These are phyloP conservation scores for Oncorhynchus clarkii DNA, from an alignment of 2,113 vertebrate species.

Conservation along the genomic window DNA sequence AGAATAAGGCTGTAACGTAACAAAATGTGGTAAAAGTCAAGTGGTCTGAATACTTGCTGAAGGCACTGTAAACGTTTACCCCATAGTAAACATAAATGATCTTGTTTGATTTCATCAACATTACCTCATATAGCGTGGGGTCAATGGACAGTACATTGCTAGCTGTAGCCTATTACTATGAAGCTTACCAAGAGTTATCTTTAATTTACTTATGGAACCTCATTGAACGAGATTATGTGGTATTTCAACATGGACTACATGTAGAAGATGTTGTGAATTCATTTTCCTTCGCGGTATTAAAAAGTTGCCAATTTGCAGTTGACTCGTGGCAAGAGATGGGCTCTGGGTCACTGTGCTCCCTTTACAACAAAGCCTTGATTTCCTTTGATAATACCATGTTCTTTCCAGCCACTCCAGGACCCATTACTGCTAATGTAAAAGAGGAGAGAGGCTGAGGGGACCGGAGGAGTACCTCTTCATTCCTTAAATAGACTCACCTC, in stretches of 20 bases:
- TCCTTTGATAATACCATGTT: constrained; percentile 23
- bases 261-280: neutral
- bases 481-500: too few species aligned
- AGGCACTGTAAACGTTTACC: too few species aligned
- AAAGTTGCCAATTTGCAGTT: constrained; percentile 25
- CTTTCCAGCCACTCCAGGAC: constrained; percentile 24
- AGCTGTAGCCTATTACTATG: neutral
- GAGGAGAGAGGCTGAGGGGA: constrained; percentile 1
- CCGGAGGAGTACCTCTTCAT: neutral
- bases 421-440: constrained; percentile 25
- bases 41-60: too few species aligned
- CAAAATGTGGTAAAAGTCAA: too few species aligned
- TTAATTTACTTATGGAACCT: neutral
- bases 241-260: neutral
- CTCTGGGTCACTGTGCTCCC: constrained; percentile 37
- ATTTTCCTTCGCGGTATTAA: constrained; percentile 5
- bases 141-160: neutral
- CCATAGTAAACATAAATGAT: too few species aligned
- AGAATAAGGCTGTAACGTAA: too few species aligned
- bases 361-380: constrained; percentile 27
- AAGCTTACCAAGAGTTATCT: neutral
- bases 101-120: too few species aligned
- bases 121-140: too few species aligned
- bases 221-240: neutral
- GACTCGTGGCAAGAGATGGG: constrained; percentile 13